A percentile compares a stretch with the other conserved stretches of the same genome.
These are phyloP conservation scores for Rotaria socialis DNA, from an alignment of 2,888 invertebrate genomes.

Conservation along the genomic window DNA sequence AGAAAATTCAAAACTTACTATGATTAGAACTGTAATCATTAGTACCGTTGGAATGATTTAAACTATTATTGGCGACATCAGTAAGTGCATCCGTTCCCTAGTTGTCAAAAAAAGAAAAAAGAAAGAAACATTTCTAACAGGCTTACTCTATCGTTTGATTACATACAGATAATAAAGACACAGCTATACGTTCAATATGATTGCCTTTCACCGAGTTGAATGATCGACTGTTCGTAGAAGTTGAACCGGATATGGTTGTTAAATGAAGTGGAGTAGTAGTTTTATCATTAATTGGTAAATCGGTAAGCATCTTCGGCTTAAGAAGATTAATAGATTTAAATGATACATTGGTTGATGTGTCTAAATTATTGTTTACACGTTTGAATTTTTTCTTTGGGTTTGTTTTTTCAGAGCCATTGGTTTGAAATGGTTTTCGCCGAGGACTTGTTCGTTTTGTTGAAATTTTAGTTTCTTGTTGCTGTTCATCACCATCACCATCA, in stretches of 20 bases:
- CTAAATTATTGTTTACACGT: background rate
- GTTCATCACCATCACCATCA: background rate
- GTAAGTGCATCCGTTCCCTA: background rate
- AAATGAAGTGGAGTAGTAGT: background rate
- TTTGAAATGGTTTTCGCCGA: background rate
- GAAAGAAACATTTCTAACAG: background rate
- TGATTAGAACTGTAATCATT: background rate
- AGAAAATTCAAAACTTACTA: background rate
- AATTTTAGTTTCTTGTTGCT: background rate
- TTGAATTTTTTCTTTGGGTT: slow-evolving; percentile 14
- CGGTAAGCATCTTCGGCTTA: background rate
- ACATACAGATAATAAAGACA: background rate
- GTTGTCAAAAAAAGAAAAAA: background rate
- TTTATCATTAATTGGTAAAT: background rate
- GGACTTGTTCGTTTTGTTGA: slow-evolving; percentile 9
- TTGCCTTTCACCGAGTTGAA: slow-evolving; percentile 34
- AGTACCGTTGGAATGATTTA: background rate
- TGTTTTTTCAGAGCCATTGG: background rate
- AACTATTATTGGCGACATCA: background rate
- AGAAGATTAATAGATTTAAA: background rate
- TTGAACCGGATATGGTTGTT: background rate
- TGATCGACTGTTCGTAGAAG: background rate
- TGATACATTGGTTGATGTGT: background rate
- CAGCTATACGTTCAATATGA: slow-evolving; percentile 27
- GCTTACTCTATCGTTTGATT: too few species aligned